Conservation (phyloP, 2,888 invertebrate species). For the Himalopsyche japonica region DNA sequence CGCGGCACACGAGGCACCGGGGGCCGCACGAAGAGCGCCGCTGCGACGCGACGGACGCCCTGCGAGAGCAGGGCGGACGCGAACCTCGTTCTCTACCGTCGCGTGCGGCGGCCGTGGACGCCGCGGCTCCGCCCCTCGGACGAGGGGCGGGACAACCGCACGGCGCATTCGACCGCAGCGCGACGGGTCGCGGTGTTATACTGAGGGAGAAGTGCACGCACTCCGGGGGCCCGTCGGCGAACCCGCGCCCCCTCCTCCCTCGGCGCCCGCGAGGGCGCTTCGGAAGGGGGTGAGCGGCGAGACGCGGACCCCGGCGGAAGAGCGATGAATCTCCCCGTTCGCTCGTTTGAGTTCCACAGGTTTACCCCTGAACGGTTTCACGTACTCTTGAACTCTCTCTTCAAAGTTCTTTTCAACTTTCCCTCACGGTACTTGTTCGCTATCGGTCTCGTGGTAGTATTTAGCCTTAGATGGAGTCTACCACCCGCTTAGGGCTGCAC, state of each 20-base stretch:
- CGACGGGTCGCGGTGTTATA: conserved; percentile 62
- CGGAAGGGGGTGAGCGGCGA: conserved; percentile 38
- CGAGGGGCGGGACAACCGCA: conserved; percentile 44
- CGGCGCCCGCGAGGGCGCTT: conserved; percentile 22
- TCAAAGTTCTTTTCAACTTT: conserved; percentile 74
- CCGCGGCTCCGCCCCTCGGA: conserved; percentile 28
- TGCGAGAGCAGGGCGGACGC: conserved; percentile 40
- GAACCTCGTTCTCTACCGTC: not conserved
- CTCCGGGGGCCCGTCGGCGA: conserved; percentile 41
- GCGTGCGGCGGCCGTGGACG: conserved; percentile 16
- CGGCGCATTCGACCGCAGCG: conserved; percentile 51
- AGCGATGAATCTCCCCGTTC: conserved; percentile 52
- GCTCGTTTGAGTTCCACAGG: conserved; percentile 62
- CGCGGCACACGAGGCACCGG: conserved; percentile 47
- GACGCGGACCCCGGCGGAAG: conserved; percentile 43
- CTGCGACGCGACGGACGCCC: conserved; percentile 48
- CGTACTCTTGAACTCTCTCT: conserved; percentile 61
- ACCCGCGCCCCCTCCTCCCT: conserved; percentile 33
- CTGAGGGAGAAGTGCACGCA: conserved; percentile 52
- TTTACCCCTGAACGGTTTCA: conserved; percentile 60
- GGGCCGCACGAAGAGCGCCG: conserved; percentile 45
- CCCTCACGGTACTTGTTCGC: conserved; percentile 70
- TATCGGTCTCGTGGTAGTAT: conserved; percentile 68
- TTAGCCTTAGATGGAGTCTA: conserved; percentile 63
- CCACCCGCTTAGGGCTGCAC: conserved; percentile 65